Evolutionary conservation across 1,140 invertebrate species (phyloP), one percentile per base, ranked within the genome.

Genomic region (Thrips palmi): DNA sequence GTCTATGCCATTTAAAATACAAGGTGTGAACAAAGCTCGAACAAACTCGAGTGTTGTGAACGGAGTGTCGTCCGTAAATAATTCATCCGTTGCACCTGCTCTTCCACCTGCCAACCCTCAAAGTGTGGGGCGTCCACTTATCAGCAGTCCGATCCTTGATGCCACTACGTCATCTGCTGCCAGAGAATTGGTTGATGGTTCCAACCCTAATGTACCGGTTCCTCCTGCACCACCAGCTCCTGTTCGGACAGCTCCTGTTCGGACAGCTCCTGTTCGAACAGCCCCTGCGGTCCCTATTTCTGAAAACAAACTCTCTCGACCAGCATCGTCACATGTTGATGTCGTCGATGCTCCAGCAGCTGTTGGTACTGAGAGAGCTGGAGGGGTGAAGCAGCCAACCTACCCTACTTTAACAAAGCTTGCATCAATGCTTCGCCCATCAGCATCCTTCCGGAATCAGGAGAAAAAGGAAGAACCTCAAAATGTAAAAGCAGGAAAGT

Each of bases 91-190:
- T 4, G 49, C 63, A 2, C 68, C 74, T 1, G 63, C 64, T 0
- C 45, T 73, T 37, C 71, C 71, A 2, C 57, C 58, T 1, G 62
- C 65, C 20, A 61, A 65, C n/a, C 61, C 17, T 8, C 12, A 24
- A 4, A 11, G 14, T n/a, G 7, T 60, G 1, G 64, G 70, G 0
- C 63, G 77, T 46, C 78, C 77, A 0, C 60, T 80, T 8, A 85
- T 86, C 39, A 81, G 79, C 15, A 74, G 72, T 41, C 82, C 80
- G 0, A 75, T 81, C 18, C 53, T 86, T 12, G 76, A 82, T 47
- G 70, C 71, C 2, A 83, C 80, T 0, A 84, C 80, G 0, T 49
- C 48, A 3, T 73, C 75, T 42, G 74, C 75, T 1, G 77, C 77
- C 0, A 74, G 77, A 43, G 73, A 81, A 39, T 47, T 79, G 8